phyloP scores from a whole-genome alignment of 2,888 invertebrate genomes.

The Pollenia labialis region DNA sequence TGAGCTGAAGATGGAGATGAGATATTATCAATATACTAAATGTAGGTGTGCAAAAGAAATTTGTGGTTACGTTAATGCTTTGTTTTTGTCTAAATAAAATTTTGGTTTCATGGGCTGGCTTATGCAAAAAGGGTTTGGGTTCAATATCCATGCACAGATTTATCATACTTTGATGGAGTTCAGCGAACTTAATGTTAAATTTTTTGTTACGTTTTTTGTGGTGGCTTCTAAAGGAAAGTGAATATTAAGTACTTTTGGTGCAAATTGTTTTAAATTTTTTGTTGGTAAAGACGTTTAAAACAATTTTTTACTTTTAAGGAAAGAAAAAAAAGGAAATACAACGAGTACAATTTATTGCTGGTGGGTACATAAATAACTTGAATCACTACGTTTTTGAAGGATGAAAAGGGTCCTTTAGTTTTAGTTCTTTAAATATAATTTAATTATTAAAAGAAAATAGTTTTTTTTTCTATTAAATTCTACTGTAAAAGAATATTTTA shows the following conservation, averaged over 20 bases:
- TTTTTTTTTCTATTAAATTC: too few relatives aligned
- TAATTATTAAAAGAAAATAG: too few relatives aligned
- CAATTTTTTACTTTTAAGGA: neutral
- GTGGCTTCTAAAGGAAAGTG: constrained; percentile 39
- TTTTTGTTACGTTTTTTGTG: neutral
- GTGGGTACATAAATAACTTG: neutral
- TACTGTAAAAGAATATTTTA: too few relatives aligned
- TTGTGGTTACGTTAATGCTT: constrained; percentile 61
- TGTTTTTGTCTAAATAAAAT: constrained; percentile 11
- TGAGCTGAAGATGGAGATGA: constrained; percentile 63
- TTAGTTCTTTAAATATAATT: too few relatives aligned
- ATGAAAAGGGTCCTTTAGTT: neutral
- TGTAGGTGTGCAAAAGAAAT: constrained; percentile 72
- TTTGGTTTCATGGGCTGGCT: constrained; percentile 19
- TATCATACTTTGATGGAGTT: constrained; percentile 60
- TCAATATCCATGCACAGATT: constrained; percentile 60
- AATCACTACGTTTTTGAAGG: neutral
- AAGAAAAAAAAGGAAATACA: neutral
- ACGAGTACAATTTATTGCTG: neutral
- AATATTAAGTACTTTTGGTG: constrained; percentile 55
- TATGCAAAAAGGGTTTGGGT: constrained; percentile 50
- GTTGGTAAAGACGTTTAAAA: constrained; percentile 14
- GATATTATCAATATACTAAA: constrained; percentile 64
- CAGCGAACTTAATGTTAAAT: constrained; percentile 51
- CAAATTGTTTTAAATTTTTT: constrained; percentile 53